phyloP scores from a whole-genome alignment of 2,888 invertebrate species.

The Synergus itoensis region DNA sequence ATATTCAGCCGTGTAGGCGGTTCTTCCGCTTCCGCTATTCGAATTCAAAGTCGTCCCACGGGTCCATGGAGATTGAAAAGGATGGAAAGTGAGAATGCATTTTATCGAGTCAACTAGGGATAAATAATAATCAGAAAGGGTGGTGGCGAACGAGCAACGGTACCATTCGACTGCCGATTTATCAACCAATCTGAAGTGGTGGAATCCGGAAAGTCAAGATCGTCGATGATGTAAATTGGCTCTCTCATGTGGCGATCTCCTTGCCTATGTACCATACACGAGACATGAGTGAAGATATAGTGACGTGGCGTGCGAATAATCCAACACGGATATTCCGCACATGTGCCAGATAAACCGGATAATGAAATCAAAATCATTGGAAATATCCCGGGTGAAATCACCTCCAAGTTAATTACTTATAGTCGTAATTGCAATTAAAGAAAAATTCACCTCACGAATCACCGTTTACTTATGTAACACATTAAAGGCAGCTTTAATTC shows the following conservation, averaged over 20 bases:
- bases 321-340: conserved; percentile 56
- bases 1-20: conserved; percentile 28
- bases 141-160: conserved; percentile 51
- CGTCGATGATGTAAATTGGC: conserved; percentile 64
- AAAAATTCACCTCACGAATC: conserved; percentile 22
- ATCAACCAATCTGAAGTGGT: conserved; percentile 55
- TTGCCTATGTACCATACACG: conserved; percentile 45
- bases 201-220: conserved; percentile 67
- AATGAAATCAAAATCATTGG: conserved; percentile 39
- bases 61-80: conserved; percentile 40
- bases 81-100: conserved; percentile 51
- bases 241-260: conserved; percentile 43
- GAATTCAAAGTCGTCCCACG: conserved; percentile 48
- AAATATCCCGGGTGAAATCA: conserved; percentile 31
- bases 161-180: conserved; percentile 53
- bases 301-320: conserved; percentile 60
- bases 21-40: conserved; percentile 40
- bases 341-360: conserved; percentile 50
- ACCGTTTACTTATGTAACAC: background rate
- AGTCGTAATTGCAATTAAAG: conserved; percentile 29
- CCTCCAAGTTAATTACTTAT: conserved; percentile 23
- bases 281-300: conserved; percentile 45
- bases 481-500: conserved; percentile 4
- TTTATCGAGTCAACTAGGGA: conserved; percentile 38
- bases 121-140: conserved; percentile 55